Evolutionary conservation across 2,797 vertebrate genomes (phyloP).

Genomic region (Uromys caudimaculatus): DNA sequence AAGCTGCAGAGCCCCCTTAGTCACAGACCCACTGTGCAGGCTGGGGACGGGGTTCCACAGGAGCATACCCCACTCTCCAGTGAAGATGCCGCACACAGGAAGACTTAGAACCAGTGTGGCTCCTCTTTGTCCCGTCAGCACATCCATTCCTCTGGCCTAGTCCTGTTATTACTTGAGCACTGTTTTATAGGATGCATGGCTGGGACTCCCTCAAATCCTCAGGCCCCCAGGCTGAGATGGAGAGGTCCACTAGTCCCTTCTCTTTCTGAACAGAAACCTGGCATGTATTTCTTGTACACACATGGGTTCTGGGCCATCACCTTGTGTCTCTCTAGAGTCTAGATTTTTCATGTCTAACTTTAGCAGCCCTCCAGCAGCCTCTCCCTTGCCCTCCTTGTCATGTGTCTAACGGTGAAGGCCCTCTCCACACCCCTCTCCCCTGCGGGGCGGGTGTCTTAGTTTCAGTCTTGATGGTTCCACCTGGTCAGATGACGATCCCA

Average conservation of each 20-base stretch:
- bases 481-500: background rate
- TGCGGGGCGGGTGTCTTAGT: background rate
- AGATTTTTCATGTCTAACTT: background rate
- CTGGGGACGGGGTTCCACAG: background rate
- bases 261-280: background rate
- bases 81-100: no score
- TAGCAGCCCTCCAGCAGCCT: background rate
- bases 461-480: background rate
- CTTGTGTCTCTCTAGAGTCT: background rate
- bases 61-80: fast-evolving
- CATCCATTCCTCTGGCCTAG: background rate
- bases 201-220: background rate
- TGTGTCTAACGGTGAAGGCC: background rate
- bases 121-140: fast-evolving
- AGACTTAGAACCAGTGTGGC: background rate
- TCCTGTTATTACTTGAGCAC: background rate
- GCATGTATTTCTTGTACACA: background rate
- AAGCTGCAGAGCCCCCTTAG: background rate
- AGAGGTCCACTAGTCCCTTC: no score
- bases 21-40: background rate
- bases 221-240: background rate
- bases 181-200: background rate
- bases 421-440: background rate
- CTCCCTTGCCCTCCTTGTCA: background rate
- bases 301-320: background rate